Base-by-base conservation (phyloP, 2,888 invertebrate genomes). In the Corbicula japonica region DNA sequence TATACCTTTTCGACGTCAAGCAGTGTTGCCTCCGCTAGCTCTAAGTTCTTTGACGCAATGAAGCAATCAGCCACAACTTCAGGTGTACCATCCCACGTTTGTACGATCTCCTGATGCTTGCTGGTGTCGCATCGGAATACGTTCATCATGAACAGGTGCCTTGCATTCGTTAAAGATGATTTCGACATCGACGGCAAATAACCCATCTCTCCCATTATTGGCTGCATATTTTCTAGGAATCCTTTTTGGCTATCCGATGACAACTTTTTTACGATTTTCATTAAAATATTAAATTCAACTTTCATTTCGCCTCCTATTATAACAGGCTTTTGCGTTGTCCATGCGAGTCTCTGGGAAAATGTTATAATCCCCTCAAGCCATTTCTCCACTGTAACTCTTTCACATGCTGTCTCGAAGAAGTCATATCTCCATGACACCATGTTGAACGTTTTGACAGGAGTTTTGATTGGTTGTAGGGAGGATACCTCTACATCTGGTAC, bases 61-160 rank as follows among this genome's bases (percentile, higher is more conserved):
- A 61, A 61, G 26, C 61, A 61, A 41, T 61, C 61, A 1, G 41
- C 61, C 1, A 15, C 28, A 6, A 26, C 41, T 21, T 21, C 38
- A 21, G 21, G 21, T 21, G 10, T 28, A 23, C 23, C 41, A 26
- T 38, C 26, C 12, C 23, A 38, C 23, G 34, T 41, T 15, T 41
- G 23, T 10, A 38, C 23, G 2, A 32, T 23, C 38, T 41, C 34
- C 18, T 41, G 35, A 26, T 21, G 30, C 21, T 58, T 58, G 26
- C 50, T 50, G 50, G 12, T 54, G n/a, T n/a, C 12, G 21, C 63
- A 63, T 41, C 23, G 26, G 18, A 63, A 28, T n/a, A 63, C 63
- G 23, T 63, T 63, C 63, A 63, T 63, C 63, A 63, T 63, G n/a
- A 63, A 63, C 46, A 63, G 26, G 23, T 63, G 46, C 26, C 63